These are phyloP conservation scores for Arctopsyche grandis DNA, from an alignment of 1,140 invertebrate genomes.

Conservation along the genomic window DNA sequence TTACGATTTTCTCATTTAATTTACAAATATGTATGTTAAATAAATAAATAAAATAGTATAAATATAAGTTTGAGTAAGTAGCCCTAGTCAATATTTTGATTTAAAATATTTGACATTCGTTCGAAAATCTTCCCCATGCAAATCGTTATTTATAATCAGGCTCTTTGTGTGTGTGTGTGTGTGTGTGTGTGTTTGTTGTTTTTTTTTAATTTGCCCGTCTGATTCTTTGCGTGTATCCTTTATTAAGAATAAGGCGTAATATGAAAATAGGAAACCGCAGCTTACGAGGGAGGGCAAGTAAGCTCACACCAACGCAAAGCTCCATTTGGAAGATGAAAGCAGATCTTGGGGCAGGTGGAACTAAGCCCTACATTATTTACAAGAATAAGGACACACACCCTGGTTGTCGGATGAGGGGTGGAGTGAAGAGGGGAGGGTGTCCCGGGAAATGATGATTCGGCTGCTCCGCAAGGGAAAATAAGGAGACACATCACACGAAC, in stretches of 20 bases:
- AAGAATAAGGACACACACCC: constrained; percentile 33
- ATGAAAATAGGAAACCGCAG: background rate
- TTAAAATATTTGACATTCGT: no score
- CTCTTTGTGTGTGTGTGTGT: no score
- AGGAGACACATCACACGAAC: constrained; percentile 40
- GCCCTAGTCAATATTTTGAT: no score
- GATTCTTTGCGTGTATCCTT: no score
- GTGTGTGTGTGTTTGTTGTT: no score
- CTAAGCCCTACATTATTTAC: constrained; percentile 46
- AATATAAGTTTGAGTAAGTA: no score
- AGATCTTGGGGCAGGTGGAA: constrained; percentile 41
- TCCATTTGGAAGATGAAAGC: constrained; percentile 45
- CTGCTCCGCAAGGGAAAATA: constrained; percentile 30
- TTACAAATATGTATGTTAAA: no score
- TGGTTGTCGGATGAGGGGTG: background rate
- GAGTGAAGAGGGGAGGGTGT: background rate
- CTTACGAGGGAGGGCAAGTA: background rate
- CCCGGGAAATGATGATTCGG: constrained; percentile 42
- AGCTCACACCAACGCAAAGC: background rate
- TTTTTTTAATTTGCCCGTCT: no score
- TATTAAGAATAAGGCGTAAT: background rate
- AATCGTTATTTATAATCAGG: no score
- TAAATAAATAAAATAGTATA: no score
- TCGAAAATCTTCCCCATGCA: no score
- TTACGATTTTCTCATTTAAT: no score